Percentiles rank a stretch among this genome's conserved stretches.
Conservation (phyloP, 2,888 invertebrate genomes). For the Lasius platythorax region DNA sequence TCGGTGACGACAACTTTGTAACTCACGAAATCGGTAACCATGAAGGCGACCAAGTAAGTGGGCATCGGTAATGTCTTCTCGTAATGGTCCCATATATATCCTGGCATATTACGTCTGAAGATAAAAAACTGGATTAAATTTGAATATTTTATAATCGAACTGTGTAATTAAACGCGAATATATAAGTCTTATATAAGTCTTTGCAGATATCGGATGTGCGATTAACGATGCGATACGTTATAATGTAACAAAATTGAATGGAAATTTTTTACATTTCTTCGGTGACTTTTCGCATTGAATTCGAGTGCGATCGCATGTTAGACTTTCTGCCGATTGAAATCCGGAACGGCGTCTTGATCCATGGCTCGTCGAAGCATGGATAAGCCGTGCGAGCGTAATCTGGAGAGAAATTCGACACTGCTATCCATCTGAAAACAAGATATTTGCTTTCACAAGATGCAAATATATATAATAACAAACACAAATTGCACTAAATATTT, state of each 20-base stretch:
- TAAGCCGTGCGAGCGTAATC: conserved; percentile 87
- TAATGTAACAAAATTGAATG: background rate
- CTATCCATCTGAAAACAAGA: conserved; percentile 82
- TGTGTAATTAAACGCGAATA: background rate
- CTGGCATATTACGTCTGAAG: conserved; percentile 85
- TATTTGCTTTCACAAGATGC: background rate
- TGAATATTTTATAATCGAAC: conserved; percentile 10
- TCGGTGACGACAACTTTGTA: conserved; percentile 66
- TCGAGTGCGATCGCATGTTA: conserved; percentile 79
- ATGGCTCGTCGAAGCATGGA: conserved; percentile 89
- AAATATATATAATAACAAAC: background rate
- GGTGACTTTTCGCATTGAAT: conserved; percentile 80
- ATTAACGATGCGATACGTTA: background rate
- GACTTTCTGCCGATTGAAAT: conserved; percentile 81
- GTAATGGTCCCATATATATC: conserved; percentile 90
- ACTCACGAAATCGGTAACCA: conserved; percentile 87
- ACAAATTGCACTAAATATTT: background rate
- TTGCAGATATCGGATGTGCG: background rate
- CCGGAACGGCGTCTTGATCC: conserved; percentile 88
- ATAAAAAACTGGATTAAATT: conserved; percentile 46
- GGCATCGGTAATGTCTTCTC: conserved; percentile 90
- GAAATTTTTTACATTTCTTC: conserved; percentile 76
- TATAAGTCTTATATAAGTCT: background rate
- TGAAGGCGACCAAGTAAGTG: conserved; percentile 91
- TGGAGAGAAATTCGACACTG: conserved; percentile 87